Evolutionary conservation across 2,113 vertebrate genomes (phyloP).

Genomic region (Rhinolophus ferrumequinum): DNA sequence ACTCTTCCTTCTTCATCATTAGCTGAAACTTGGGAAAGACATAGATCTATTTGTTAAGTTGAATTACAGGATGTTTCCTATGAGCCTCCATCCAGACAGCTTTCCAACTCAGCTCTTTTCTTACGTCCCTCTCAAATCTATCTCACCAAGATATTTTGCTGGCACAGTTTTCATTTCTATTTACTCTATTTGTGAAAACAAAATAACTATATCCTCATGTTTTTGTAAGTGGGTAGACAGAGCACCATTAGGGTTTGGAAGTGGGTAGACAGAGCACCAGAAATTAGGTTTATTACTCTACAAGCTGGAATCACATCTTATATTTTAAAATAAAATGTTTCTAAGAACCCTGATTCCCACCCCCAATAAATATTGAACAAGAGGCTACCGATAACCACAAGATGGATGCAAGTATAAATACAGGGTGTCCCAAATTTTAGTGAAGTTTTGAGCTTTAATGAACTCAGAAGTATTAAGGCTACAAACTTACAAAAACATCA

Average conservation of each 20-base stretch:
- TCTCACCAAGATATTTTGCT: not conserved
- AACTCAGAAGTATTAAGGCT: not conserved
- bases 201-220: not conserved
- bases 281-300: not conserved
- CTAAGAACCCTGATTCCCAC: not conserved
- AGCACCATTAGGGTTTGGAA: not conserved
- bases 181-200: not conserved
- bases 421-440: not conserved
- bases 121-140: not conserved
- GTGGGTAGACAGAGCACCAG: not conserved
- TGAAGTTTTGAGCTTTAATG: not conserved
- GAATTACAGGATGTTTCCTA: not conserved
- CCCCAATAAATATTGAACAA: not conserved
- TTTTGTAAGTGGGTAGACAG: not conserved
- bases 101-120: constrained; percentile 23
- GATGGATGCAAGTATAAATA: not conserved
- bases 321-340: constrained; percentile 14
- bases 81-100: not conserved
- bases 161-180: not conserved
- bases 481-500: not conserved
- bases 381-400: not conserved
- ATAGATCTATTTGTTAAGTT: not conserved
- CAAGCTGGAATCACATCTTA: not conserved
- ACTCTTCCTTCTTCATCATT: not conserved
- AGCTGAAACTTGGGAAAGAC: not conserved